Percentiles rank a stretch among this genome's conserved stretches.
phyloP scores from a whole-genome alignment of 2,888 invertebrate genomes.

The Odontomyia ornata region DNA sequence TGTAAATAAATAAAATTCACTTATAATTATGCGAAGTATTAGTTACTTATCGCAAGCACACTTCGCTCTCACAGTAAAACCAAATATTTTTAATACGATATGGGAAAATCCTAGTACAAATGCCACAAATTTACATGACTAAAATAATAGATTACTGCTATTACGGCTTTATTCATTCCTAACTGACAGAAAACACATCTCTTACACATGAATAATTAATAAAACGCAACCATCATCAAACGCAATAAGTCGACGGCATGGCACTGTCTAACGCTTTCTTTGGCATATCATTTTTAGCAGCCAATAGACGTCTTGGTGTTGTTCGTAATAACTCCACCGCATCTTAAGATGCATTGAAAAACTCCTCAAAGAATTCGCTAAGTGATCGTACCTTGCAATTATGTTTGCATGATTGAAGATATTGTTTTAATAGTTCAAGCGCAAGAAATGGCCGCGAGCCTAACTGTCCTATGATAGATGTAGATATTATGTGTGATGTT shows the following conservation, averaged over 20 bases:
- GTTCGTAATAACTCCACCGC: background rate
- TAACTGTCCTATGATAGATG: background rate
- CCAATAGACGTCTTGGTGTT: background rate
- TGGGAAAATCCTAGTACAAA: too few relatives aligned
- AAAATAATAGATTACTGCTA: too few relatives aligned
- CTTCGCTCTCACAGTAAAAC: too few relatives aligned
- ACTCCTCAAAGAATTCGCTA: background rate
- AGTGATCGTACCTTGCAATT: constrained; percentile 14
- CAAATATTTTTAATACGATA: too few relatives aligned
- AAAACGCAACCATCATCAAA: background rate
- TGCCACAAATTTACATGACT: too few relatives aligned
- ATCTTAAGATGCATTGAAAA: background rate
- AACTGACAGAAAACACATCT: background rate
- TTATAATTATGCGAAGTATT: too few relatives aligned
- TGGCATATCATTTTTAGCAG: background rate
- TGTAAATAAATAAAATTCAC: too few relatives aligned
- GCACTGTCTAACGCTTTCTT: constrained; percentile 22
- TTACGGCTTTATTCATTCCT: too few relatives aligned
- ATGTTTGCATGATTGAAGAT: constrained; percentile 38
- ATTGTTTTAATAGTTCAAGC: constrained; percentile 40
- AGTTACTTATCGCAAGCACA: too few relatives aligned
- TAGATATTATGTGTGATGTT: background rate
- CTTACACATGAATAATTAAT: background rate
- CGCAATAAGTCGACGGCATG: background rate
- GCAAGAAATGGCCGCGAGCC: constrained; percentile 15